Base-by-base conservation (phyloP, 2,888 invertebrate species). In the Papilio protenor region DNA sequence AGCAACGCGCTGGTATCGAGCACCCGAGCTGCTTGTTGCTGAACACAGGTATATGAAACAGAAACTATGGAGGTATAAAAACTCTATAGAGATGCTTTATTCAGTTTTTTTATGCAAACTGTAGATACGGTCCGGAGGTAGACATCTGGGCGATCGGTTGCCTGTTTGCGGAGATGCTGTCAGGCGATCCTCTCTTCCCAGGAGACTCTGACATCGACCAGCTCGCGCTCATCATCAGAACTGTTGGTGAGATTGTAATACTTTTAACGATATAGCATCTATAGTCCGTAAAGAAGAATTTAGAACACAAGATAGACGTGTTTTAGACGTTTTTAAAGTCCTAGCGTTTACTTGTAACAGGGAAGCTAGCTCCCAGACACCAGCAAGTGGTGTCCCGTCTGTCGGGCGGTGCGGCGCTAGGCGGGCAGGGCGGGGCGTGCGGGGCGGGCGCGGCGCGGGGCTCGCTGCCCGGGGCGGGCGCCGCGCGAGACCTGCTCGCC, bases 161-260 rank as follows among this genome's bases (percentile, higher is more conserved):
- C 85, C 92, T 98, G 14, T 96, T 97, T 84, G 96, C 97, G 2
- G 98, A 98, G 94, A 97, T 98, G 97, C 94, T 98, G 91, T 97
- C 97, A 0, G 98, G 98, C 0, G 97, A 98, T 84, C 98, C 98
- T 0, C 89, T 98, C 74, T 98, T 98, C 90, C 98, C 98, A 0
- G 98, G 98, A 0, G 98, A 98, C 85, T 98, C 98, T 0, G 98
- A 98, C 88, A 97, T 98, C 76, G 98, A 98, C 88, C 98, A 98
- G 86, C 95, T 98, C 0, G 97, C 97, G 83, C 96, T 97, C 81
- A 98, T 98, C 81, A 97, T 97, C 59, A 97, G 96, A 90, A 95
- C 96, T 86, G 95, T 98, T 80, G 98, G 98, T 96, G 83, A 92
- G 95, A 80, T 77, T 27, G 61, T 12, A n/a, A 18, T n/a, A 40